Evolutionary conservation across 1,140 invertebrate species (phyloP).

Genomic region (Bathynomus jamesi): DNA sequence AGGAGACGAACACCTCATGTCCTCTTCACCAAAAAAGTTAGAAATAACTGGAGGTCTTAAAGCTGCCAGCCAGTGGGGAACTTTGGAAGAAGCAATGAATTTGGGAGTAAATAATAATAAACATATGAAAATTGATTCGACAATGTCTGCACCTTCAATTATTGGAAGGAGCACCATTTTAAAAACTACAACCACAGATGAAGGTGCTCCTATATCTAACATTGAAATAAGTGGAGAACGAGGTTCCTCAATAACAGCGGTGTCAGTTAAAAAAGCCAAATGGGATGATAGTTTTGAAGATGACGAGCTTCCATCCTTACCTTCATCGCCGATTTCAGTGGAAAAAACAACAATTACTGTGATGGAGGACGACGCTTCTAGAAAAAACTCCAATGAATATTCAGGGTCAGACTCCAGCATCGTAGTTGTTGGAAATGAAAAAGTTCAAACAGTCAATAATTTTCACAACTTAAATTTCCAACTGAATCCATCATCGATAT

Average conservation of each 20-base stretch:
- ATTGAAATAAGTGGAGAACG: slow-evolving; percentile 25
- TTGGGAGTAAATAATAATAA: slow-evolving; percentile 13
- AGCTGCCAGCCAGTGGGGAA: slow-evolving; percentile 24
- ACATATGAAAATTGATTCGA: slow-evolving; percentile 14
- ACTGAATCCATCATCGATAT: slow-evolving; percentile 12
- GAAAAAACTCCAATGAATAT: slow-evolving; percentile 7
- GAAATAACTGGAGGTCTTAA: slow-evolving; percentile 14
- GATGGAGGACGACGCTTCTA: slow-evolving; percentile 22
- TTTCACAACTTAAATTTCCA: slow-evolving; percentile 25
- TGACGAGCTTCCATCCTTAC: slow-evolving; percentile 12
- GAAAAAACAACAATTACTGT: slow-evolving; percentile 25
- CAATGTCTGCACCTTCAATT: background rate
- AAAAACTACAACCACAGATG: background rate
- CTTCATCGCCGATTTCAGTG: slow-evolving; percentile 15
- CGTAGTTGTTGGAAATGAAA: slow-evolving; percentile 14
- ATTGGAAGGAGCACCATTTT: background rate
- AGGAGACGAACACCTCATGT: slow-evolving; percentile 8
- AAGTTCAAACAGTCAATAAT: slow-evolving; percentile 14
- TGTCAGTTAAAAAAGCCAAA: background rate
- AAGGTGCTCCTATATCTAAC: slow-evolving; percentile 18
- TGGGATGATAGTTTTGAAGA: slow-evolving; percentile 1
- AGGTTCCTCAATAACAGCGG: slow-evolving; percentile 12
- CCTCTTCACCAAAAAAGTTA: background rate
- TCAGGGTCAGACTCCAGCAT: background rate
- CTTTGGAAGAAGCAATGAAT: slow-evolving; percentile 19